phyloP scores from a whole-genome alignment of 2,113 vertebrate species.

The Tyrannus savana region DNA sequence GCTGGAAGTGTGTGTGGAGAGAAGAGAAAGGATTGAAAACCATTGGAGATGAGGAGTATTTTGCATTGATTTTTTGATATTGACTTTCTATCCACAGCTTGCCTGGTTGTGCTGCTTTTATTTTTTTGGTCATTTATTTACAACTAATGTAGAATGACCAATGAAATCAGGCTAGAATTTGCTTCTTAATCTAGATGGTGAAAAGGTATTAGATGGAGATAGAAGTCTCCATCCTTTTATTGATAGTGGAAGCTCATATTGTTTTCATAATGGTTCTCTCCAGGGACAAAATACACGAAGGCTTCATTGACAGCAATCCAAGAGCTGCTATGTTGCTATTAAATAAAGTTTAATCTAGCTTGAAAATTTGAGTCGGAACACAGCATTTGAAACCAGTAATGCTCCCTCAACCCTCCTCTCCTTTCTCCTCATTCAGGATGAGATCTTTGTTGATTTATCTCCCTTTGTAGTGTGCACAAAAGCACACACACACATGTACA shows the following conservation, averaged over 20 bases:
- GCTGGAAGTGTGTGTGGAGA: background rate
- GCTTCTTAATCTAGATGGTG: background rate
- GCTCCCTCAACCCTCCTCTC: background rate
- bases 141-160: background rate
- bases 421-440: background rate
- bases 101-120: background rate
- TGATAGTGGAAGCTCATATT: background rate
- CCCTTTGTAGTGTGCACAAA: background rate
- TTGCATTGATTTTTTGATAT: background rate
- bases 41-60: background rate
- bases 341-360: background rate
- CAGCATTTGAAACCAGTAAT: background rate
- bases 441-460: background rate
- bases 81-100: background rate
- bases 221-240: background rate
- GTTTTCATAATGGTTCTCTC: background rate
- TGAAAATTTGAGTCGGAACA: background rate
- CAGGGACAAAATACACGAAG: background rate
- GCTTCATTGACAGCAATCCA: background rate
- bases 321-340: background rate
- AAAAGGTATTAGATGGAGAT: background rate
- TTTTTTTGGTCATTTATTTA: background rate
- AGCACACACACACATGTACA: accelerated
- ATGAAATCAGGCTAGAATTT: background rate
- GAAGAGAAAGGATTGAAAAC: background rate